A percentile compares a stretch with the other conserved stretches of the same genome.
These are phyloP conservation scores for Neolamprologus modestus DNA, from an alignment of 2,113 vertebrate species.

Conservation along the genomic window DNA sequence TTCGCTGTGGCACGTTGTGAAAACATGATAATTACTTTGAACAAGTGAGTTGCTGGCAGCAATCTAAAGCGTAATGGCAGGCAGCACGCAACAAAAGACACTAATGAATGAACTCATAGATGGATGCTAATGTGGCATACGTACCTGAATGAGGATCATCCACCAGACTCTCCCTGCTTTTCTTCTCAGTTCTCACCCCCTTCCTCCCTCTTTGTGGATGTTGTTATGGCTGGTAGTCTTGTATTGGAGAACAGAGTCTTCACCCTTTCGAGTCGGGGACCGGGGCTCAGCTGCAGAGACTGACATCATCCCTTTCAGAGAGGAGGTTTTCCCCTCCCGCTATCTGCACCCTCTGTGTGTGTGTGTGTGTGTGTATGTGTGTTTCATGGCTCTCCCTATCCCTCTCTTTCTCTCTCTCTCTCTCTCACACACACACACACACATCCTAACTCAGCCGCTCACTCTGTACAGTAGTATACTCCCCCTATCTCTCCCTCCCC, in stretches of 20 bases:
- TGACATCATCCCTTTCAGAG: slow-evolving; percentile 79
- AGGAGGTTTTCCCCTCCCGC: slow-evolving; percentile 75
- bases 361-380: background rate
- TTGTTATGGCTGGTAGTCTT: slow-evolving; percentile 18
- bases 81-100: slow-evolving; percentile 18
- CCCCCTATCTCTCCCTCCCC: slow-evolving; percentile 40
- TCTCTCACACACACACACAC: background rate
- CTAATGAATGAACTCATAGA: slow-evolving; percentile 41
- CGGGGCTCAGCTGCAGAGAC: slow-evolving; percentile 77
- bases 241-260: slow-evolving; percentile 59
- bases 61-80: background rate
- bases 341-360: slow-evolving; percentile 57
- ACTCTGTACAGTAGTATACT: slow-evolving; percentile 52
- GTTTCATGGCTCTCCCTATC: background rate
- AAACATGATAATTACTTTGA: slow-evolving; percentile 26
- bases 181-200: slow-evolving; percentile 9
- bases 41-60: slow-evolving; percentile 16
- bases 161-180: slow-evolving; percentile 28
- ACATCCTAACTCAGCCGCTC: slow-evolving; percentile 30
- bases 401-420: background rate
- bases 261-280: slow-evolving; percentile 59
- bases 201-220: slow-evolving; percentile 25
- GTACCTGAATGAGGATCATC: slow-evolving; percentile 62
- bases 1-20: slow-evolving; percentile 17
- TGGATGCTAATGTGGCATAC: slow-evolving; percentile 45